A percentile compares a stretch with the other conserved stretches of the same genome.
phyloP scores from a whole-genome alignment of 30 jellyfish, hydroid and myxozoan genomes.

The Morbakka virulenta region DNA sequence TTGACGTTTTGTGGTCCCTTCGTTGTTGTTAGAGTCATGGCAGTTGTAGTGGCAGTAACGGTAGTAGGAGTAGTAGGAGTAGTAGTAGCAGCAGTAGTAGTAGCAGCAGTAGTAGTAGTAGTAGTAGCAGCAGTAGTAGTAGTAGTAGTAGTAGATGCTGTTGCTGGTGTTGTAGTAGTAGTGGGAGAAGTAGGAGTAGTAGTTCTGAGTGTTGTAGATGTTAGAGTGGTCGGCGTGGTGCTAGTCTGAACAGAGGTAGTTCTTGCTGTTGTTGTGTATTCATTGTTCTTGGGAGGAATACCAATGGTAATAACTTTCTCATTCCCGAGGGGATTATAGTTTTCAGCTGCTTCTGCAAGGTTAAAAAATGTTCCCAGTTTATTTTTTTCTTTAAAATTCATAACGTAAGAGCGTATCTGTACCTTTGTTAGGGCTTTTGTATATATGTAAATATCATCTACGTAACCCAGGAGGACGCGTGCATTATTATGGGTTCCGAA shows the following conservation, averaged over 20 bases:
- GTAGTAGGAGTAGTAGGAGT: too few relatives aligned
- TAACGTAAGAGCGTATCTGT: conserved; percentile 67
- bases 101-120: neutral
- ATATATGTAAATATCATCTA: conserved; percentile 85
- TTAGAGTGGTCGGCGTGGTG: neutral
- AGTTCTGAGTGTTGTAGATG: neutral
- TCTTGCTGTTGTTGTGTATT: conserved; percentile 11
- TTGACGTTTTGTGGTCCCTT: conserved; percentile 35
- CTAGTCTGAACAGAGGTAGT: conserved; percentile 1
- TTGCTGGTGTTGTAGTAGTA: neutral
- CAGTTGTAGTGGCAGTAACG: conserved; percentile 37
- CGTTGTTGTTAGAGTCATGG: conserved; percentile 67
- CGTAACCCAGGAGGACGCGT: conserved; percentile 67
- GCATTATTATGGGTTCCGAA: conserved; percentile 89
- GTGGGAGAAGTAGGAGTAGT: neutral
- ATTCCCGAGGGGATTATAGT: too few relatives aligned
- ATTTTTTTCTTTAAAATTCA: conserved; percentile 59
- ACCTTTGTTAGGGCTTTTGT: conserved; percentile 66
- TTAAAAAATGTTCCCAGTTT: neutral
- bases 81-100: conserved; percentile 52
- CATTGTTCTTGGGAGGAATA: neutral
- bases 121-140: neutral
- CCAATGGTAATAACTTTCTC: too few relatives aligned
- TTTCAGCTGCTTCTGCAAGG: neutral
- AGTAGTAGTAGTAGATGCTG: neutral